These are phyloP conservation scores for Hypena proboscidalis DNA, from an alignment of 2,888 invertebrate species.

Conservation along the genomic window DNA sequence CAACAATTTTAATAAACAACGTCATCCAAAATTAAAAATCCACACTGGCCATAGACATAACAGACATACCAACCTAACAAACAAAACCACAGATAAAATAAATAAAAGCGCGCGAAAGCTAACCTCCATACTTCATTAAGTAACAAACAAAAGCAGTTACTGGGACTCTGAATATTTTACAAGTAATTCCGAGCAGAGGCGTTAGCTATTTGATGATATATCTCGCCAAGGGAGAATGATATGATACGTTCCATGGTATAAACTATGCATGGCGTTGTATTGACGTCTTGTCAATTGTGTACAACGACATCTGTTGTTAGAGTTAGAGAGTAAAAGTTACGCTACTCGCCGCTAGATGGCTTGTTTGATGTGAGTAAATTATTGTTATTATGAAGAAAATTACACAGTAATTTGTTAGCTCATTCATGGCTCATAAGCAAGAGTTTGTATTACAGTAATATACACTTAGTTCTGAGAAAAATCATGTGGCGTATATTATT, in stretches of 20 bases:
- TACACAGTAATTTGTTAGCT: constrained; percentile 10
- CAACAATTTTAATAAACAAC: constrained; percentile 1
- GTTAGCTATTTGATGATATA: constrained; percentile 75
- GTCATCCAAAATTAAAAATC: constrained; percentile 7
- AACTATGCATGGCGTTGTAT: constrained; percentile 75
- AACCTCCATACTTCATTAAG: constrained; percentile 71
- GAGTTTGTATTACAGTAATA: constrained; percentile 6
- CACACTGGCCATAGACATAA: constrained; percentile 4
- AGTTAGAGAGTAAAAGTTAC: constrained; percentile 23
- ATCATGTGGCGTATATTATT: constrained; percentile 6
- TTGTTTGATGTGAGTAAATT: constrained; percentile 10
- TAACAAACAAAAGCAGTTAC: constrained; percentile 78
- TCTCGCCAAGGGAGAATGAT: constrained; percentile 67
- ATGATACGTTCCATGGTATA: constrained; percentile 64
- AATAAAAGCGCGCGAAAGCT: constrained; percentile 42
- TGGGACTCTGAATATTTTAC: constrained; percentile 76
- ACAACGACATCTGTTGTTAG: constrained; percentile 62
- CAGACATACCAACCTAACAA: constrained; percentile 37
- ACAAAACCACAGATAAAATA: constrained; percentile 39
- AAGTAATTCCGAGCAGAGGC: constrained; percentile 65
- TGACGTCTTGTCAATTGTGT: constrained; percentile 59
- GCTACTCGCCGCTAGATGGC: constrained; percentile 55
- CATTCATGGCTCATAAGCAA: constrained; percentile 8
- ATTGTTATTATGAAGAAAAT: constrained; percentile 4
- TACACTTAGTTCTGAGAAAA: too few species aligned